These are phyloP conservation scores for Agrotis ipsilon DNA, from an alignment of 2,888 invertebrate genomes.

Conservation along the genomic window DNA sequence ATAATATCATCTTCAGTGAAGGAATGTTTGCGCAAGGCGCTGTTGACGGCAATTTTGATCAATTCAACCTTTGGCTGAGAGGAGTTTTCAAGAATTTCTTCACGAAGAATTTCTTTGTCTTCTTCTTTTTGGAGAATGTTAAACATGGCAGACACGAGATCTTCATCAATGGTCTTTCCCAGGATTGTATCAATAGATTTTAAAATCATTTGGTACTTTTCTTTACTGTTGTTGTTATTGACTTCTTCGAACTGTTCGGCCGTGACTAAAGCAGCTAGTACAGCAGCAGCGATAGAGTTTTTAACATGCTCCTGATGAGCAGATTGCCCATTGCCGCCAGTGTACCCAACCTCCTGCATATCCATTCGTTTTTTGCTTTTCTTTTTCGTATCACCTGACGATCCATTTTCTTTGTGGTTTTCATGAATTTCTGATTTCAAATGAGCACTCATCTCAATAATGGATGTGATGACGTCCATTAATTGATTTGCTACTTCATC, in stretches of 20 bases:
- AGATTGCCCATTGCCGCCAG: conserved; percentile 75
- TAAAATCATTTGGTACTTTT: conserved; percentile 88
- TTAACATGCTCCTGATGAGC: conserved; percentile 88
- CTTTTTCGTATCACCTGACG: conserved; percentile 76
- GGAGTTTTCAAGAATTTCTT: conserved; percentile 88
- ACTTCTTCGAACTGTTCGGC: conserved; percentile 89
- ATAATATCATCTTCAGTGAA: conserved; percentile 91
- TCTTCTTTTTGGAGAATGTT: conserved; percentile 89
- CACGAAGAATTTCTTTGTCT: conserved; percentile 85
- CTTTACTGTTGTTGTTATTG: conserved; percentile 87
- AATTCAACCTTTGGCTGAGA: conserved; percentile 92
- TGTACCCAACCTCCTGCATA: conserved; percentile 69
- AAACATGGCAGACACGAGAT: conserved; percentile 88
- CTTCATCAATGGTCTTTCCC: conserved; percentile 87
- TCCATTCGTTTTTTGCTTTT: conserved; percentile 79
- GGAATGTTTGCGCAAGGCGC: conserved; percentile 83
- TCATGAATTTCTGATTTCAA: conserved; percentile 85
- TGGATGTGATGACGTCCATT: conserved; percentile 88
- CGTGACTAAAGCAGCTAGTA: conserved; percentile 88
- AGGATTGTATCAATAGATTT: conserved; percentile 89
- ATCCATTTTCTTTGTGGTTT: conserved; percentile 73
- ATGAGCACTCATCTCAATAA: conserved; percentile 89
- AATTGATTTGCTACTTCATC: conserved; percentile 89
- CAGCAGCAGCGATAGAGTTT: conserved; percentile 90
- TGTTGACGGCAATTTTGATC: conserved; percentile 90